Evolutionary conservation across 2,888 invertebrate species (phyloP).

Genomic region (Boloria euphrosyne): DNA sequence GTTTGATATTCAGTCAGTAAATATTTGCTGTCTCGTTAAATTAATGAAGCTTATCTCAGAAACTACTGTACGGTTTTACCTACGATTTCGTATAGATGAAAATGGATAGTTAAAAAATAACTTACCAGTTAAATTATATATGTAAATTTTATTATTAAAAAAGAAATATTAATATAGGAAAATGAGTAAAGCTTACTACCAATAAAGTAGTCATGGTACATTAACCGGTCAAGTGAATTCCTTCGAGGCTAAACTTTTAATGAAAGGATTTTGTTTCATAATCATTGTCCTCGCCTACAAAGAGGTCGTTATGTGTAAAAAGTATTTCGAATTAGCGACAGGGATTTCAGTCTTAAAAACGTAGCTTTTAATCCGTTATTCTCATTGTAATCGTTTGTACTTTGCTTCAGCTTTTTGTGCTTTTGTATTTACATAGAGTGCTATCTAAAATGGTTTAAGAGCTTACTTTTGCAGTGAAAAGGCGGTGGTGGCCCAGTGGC

Average conservation of each 20-base stretch:
- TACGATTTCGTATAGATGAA: too few relatives aligned
- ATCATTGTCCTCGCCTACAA: conserved; percentile 55
- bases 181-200: background rate
- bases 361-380: conserved; percentile 20
- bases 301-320: conserved; percentile 50
- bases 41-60: too few relatives aligned
- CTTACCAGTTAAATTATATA: too few relatives aligned
- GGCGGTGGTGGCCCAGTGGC: too few relatives aligned
- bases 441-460: background rate
- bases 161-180: background rate
- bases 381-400: conserved; percentile 6
- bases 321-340: conserved; percentile 53
- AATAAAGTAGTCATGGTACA: conserved; percentile 11
- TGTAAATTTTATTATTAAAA: too few relatives aligned
- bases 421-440: background rate
- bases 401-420: conserved; percentile 2
- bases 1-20: too few relatives aligned
- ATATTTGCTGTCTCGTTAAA: too few relatives aligned
- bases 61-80: too few relatives aligned
- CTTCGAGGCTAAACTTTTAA: conserved; percentile 69
- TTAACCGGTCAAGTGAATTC: conserved; percentile 42
- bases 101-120: too few relatives aligned
- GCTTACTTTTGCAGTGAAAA: background rate
- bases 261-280: conserved; percentile 67
- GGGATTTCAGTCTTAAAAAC: conserved; percentile 37